Evolutionary conservation across 2,888 invertebrate species (phyloP), one percentile per base, ranked within the genome.

Genomic region (Hedya salicella): DNA sequence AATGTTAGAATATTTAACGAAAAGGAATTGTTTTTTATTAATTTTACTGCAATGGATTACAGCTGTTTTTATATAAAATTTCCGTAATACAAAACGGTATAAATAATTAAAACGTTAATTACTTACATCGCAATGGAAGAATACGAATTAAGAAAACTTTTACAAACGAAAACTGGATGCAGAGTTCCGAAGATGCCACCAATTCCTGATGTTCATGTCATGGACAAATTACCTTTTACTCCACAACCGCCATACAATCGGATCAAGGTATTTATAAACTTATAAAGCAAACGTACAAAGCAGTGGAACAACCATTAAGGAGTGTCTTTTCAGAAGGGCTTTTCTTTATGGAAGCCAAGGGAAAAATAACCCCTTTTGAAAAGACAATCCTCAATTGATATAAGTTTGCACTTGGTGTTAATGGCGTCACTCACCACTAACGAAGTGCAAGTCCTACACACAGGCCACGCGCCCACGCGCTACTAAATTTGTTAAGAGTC

Each of bases 141-240:
- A 68, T 85, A 89, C 30, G 90, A 92, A 48, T 67, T 92, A 25
- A 81, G 89, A 46, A 91, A 88, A 72, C 77, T 92, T 5, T 73
- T 92, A 69, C 83, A 81, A 67, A 89, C 92, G 52, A 92, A 91
- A 78, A 88, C 90, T 81, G 89, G 90, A 17, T 89, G 92, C 70
- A 79, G 86, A 19, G 76, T 92, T 8, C 92, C 92, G 6, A 71
- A 72, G 16, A 86, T 93, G 89, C 73, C 73, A 32, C 90, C 91
- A 0, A 76, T 90, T 56, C 92, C 92, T 0, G 88, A 92, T 70
- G 76, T 86, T 4, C 82, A 80, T 40, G 76, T 79, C 71, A 84
- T 91, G 83, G 87, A 88, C 17, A 79, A 85, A 59, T 73, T 92
- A 50, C 87, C 92, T 0, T 91, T 92, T 67, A 84, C 76, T 16